Base-by-base conservation (phyloP, 2,888 invertebrate genomes). In the Megastigmus dorsalis region DNA sequence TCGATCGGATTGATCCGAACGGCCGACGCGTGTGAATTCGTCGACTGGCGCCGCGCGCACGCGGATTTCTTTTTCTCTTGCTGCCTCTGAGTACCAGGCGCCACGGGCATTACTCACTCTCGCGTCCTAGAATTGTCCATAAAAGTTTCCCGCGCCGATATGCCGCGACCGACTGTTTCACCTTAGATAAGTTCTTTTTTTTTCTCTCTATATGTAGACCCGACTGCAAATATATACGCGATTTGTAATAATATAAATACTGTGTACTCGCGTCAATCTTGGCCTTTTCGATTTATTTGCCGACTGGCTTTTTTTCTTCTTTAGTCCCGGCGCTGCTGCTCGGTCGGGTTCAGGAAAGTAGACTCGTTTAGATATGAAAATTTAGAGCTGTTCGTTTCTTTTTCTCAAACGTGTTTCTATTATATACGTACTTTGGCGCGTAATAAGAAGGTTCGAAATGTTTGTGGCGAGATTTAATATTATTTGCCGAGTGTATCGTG, bases 161-260 rank as follows among this genome's bases (percentile, higher is more conserved):
- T n/a, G n/a, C n/a, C n/a, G 54, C 13, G 26, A 54, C 48, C 18
- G 36, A 23, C 33, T 7, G 23, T 23, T 55, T 67, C 28, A 28
- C 28, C 26, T 26, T 30, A 7, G 30, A 41, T 54, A 30, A 54
- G 48, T n/a, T n/a, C n/a, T n/a, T n/a, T n/a, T n/a, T n/a, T n/a
- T n/a, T 13, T 26, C 15, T 36, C 18, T 50, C 4, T n/a, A 50
- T 28, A 30, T 9, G 23, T 26, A 15, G n/a, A 18, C 6, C 15
- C 3, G n/a, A n/a, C n/a, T n/a, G n/a, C n/a, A n/a, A n/a, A n/a
- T n/a, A n/a, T n/a, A n/a, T n/a, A n/a, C n/a, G 7, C 7, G 63
- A 63, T 63, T 63, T 36, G 63, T 50, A 63, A 50, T 63, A 50
- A 50, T 50, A 63, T 50, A 38, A 63, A 33, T 60, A 45, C 30